Percentiles rank a stretch among this genome's conserved stretches.
phyloP scores from a whole-genome alignment of 2,888 invertebrate species.

The Perizoma affinitatum region DNA sequence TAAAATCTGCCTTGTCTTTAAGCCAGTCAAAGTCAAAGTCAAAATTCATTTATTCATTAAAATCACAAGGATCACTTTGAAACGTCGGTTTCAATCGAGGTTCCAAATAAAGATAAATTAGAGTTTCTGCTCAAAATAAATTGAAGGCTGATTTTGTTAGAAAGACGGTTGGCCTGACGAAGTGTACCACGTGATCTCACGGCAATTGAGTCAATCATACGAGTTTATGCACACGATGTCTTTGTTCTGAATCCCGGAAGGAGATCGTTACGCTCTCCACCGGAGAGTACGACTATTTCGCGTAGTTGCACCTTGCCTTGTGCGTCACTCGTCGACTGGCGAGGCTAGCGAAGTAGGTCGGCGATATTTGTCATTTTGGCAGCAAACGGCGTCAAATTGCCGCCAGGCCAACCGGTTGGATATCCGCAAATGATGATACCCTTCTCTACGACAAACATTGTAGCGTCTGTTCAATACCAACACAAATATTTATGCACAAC shows the following conservation, averaged over 20 bases:
- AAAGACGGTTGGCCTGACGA: no score
- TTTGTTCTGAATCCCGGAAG: slow-evolving; percentile 29
- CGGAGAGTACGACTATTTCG: slow-evolving; percentile 19
- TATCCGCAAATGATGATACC: slow-evolving; percentile 42
- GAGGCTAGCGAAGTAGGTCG: slow-evolving; percentile 55
- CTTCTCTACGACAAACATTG: slow-evolving; percentile 45
- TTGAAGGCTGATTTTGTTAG: no score
- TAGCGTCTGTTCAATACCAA: slow-evolving; percentile 7
- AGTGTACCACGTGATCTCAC: slow-evolving; percentile 38
- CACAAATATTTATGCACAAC: no score
- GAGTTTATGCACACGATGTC: slow-evolving; percentile 9
- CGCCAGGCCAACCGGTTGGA: slow-evolving; percentile 41
- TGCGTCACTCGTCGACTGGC: slow-evolving; percentile 48
- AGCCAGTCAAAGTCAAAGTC: no score
- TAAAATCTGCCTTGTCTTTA: no score
- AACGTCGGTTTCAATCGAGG: no score
- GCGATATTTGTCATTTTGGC: slow-evolving; percentile 63
- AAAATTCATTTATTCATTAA: no score
- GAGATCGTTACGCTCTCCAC: slow-evolving; percentile 22
- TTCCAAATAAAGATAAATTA: no score
- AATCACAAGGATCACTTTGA: no score
- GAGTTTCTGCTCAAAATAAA: no score
- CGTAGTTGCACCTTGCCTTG: slow-evolving; percentile 38
- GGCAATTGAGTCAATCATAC: slow-evolving; percentile 32
- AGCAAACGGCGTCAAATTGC: slow-evolving; percentile 63